A percentile compares a stretch with the other conserved stretches of the same genome.
Evolutionary conservation across 2,113 vertebrate genomes (phyloP).

Genomic region (Crocuta crocuta): DNA sequence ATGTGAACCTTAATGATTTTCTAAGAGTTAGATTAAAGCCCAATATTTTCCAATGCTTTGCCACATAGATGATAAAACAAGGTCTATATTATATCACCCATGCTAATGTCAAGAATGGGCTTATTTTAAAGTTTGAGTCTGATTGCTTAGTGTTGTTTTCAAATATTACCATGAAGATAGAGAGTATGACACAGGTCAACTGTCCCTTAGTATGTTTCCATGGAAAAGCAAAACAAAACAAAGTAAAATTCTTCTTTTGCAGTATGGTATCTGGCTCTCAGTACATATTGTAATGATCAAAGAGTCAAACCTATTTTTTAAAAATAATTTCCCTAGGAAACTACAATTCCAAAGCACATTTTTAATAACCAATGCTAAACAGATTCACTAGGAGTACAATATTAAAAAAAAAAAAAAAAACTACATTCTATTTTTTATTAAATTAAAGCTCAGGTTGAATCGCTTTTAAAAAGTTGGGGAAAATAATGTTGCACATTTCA

Average conservation of each 20-base stretch:
- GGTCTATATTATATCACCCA: neutral
- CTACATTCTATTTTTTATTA: neutral
- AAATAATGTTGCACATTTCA: slow-evolving; percentile 63
- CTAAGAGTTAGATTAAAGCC: neutral
- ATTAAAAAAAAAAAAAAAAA: slow-evolving; percentile 10
- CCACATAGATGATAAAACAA: slow-evolving; percentile 26
- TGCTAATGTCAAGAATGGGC: neutral
- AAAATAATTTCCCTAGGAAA: neutral
- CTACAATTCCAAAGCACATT: neutral
- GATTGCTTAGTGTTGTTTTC: neutral
- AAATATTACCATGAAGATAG: neutral
- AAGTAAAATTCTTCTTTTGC: neutral
- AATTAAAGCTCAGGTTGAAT: slow-evolving; percentile 21
- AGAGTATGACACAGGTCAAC: neutral
- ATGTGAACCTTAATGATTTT: neutral
- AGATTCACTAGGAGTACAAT: neutral
- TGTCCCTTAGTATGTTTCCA: neutral
- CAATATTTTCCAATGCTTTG: neutral
- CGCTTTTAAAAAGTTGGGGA: slow-evolving; percentile 13
- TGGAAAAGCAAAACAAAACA: neutral
- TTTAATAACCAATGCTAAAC: neutral
- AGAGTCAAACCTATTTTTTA: neutral
- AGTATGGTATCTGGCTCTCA: neutral
- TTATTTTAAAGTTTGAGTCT: slow-evolving; percentile 15
- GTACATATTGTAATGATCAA: neutral